These are phyloP conservation scores for Hippocampus mohnikei DNA, from an alignment of 2,113 vertebrate genomes.

Conservation along the genomic window DNA sequence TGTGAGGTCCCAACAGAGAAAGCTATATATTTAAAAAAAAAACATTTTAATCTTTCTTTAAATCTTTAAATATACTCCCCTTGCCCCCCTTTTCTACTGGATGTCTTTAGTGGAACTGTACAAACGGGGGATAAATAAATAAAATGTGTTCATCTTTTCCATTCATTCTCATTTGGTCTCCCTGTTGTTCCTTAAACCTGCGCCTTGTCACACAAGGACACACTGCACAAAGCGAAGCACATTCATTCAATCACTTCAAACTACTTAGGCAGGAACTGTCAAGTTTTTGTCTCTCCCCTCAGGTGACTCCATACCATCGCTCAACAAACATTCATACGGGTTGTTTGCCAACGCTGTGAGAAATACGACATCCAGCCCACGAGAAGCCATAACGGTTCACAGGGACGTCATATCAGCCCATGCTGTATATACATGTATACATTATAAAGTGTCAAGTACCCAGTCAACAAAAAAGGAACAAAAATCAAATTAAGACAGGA, in stretches of 20 bases:
- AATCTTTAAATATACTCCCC: conserved; percentile 61
- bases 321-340: conserved; percentile 65
- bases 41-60: conserved; percentile 38
- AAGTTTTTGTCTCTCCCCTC: conserved; percentile 61
- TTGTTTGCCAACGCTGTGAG: conserved; percentile 60
- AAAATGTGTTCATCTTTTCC: conserved; percentile 73
- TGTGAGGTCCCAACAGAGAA: conserved; percentile 68
- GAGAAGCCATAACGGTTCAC: conserved; percentile 61
- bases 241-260: conserved; percentile 50
- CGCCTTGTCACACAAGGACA: conserved; percentile 67
- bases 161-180: conserved; percentile 50
- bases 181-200: conserved; percentile 65
- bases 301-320: conserved; percentile 49
- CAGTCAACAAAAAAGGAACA: conserved; percentile 66
- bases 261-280: conserved; percentile 66
- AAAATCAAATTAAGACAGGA: conserved; percentile 66
- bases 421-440: conserved; percentile 76
- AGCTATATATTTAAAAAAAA: conserved; percentile 61
- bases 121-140: conserved; percentile 61
- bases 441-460: conserved; percentile 83
- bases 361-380: conserved; percentile 72
- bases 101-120: conserved; percentile 79
- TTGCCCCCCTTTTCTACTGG: conserved; percentile 43
- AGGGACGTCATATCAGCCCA: conserved; percentile 70
- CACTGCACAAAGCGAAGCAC: conserved; percentile 65